These are phyloP conservation scores for Lasioglossum marginatum DNA, from an alignment of 2,888 invertebrate species.

Conservation along the genomic window DNA sequence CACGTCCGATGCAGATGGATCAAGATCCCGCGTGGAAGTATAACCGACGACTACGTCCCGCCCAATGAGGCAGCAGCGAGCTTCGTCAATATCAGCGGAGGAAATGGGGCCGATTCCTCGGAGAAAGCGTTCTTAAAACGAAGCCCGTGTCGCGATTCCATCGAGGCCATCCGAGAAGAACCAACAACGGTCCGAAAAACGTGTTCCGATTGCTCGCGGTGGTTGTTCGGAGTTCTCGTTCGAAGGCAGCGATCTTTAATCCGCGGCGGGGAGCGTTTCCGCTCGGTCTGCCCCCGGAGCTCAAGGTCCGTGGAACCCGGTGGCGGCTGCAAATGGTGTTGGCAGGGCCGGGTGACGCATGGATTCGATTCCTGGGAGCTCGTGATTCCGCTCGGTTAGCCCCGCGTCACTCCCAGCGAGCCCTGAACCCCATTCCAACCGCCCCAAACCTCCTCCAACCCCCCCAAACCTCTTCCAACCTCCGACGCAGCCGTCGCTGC, in stretches of 20 bases:
- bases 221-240: background rate
- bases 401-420: conserved; percentile 84
- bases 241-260: conserved; percentile 60
- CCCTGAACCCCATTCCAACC: conserved; percentile 80
- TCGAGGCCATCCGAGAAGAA: background rate
- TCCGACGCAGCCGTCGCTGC: conserved; percentile 37
- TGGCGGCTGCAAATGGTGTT: conserved; percentile 83
- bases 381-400: conserved; percentile 85
- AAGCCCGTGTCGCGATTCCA: conserved; percentile 2
- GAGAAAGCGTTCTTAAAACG: conserved; percentile 15
- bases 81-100: background rate
- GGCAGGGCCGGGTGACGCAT: conserved; percentile 84
- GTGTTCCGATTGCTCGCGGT: background rate
- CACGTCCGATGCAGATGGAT: background rate
- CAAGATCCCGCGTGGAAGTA: background rate
- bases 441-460: conserved; percentile 24
- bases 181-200: background rate
- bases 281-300: conserved; percentile 67
- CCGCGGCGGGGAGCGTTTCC: conserved; percentile 63
- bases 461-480: conserved; percentile 16
- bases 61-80: background rate
- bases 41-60: background rate
- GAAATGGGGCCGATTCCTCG: background rate
- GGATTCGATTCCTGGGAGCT: conserved; percentile 84
- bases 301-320: conserved; percentile 77